These are phyloP conservation scores for Rachycentron canadum DNA, from an alignment of 2,797 vertebrate species.

Conservation along the genomic window DNA sequence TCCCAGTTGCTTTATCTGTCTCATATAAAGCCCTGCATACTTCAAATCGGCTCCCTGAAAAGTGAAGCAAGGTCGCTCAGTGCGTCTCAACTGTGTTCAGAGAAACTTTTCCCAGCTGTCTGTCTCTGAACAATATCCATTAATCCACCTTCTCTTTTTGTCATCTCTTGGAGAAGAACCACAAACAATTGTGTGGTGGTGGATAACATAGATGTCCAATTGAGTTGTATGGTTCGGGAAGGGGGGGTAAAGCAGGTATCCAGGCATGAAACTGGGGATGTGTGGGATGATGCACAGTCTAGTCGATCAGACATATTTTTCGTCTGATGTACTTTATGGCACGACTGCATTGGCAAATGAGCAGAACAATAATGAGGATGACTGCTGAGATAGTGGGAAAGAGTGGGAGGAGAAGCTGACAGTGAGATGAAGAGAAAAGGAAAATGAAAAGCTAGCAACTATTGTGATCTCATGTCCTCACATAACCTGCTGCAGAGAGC, in stretches of 20 bases:
- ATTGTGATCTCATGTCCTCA: slow-evolving; percentile 42
- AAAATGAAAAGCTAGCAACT: slow-evolving; percentile 35
- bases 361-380: slow-evolving; percentile 67
- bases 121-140: slow-evolving; percentile 36
- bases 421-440: slow-evolving; percentile 36
- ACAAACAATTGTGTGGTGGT: slow-evolving; percentile 30
- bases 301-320: slow-evolving; percentile 55
- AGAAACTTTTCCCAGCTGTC: slow-evolving; percentile 14
- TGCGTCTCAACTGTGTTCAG: slow-evolving; percentile 28
- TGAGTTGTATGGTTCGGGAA: neutral
- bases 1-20: slow-evolving; percentile 3
- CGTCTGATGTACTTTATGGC: slow-evolving; percentile 57
- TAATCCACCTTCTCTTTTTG: slow-evolving; percentile 23
- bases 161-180: slow-evolving; percentile 16
- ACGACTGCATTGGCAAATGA: slow-evolving; percentile 63
- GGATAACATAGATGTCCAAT: slow-evolving; percentile 26
- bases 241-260: slow-evolving; percentile 2
- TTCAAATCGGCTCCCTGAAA: slow-evolving; percentile 16
- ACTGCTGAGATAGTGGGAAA: slow-evolving; percentile 58
- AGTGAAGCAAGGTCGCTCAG: slow-evolving; percentile 19
- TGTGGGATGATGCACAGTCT: slow-evolving; percentile 49
- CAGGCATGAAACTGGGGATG: slow-evolving; percentile 29
- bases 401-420: slow-evolving; percentile 59
- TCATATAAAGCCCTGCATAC: slow-evolving; percentile 31
- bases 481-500: slow-evolving; percentile 54